Evolutionary conservation across 2,797 vertebrate genomes (phyloP), one percentile per base, ranked within the genome.

Genomic region (Cercopithecus petaurista): DNA sequence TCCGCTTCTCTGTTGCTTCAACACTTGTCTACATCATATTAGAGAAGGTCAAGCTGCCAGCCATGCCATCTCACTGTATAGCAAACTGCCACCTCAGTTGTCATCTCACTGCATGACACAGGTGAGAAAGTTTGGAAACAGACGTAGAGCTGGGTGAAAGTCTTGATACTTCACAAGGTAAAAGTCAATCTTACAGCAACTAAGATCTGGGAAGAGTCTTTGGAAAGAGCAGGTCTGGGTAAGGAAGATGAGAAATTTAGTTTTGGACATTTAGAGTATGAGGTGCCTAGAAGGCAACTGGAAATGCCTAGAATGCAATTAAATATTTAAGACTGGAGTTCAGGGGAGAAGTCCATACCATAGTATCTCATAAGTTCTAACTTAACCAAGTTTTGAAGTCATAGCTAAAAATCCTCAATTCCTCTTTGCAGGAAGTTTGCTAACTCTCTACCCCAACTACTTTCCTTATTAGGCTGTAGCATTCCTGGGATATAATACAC

Each of bases 11-110:
- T 96, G 5, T 55, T 90, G 86, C 88, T 1, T 1, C 8, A 92
- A 48, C 64, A 96, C 83, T 94, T 94, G 72, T 93, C 88, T 94
- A 79, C 15, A 41, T 94, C 36, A 92, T 93, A 91, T 97, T 93
- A 72, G 79, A 91, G 72, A 92, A 97, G 92, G 72, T 92, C 92
- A 97, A 86, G 2, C 73, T 96, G 57, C 59, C 64, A 92, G 12
- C 17, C 33, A 39, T 94, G 76, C 43, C 64, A 61, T 50, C 57
- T 88, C 39, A 95, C 9, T 77, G 7, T 72, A 77, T 6, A 67
- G 26, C 13, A 91, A 77, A 30, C 5, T 22, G 80, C 48, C 73
- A 72, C 30, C 19, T 28, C 80, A 12, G 13, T 28, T 96, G 30
- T 57, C 57, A 81, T 43, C 30, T 93, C 21, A 46, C 3, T 87